phyloP scores from a whole-genome alignment of 2,797 vertebrate species.

The Gymnodraco acuticeps region DNA sequence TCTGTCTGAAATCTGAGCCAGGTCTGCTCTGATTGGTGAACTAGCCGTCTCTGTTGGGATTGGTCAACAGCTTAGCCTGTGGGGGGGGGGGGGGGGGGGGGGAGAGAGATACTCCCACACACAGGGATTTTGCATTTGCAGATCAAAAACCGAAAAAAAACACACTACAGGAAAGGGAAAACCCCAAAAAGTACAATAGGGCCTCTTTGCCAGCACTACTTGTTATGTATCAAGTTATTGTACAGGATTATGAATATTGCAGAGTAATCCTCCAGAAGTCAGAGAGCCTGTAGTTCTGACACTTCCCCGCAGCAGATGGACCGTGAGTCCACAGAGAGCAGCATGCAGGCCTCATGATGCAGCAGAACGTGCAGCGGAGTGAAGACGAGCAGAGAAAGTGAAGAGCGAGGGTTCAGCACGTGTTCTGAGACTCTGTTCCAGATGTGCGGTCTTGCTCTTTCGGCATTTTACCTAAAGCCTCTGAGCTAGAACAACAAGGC shows the following conservation, averaged over 20 bases:
- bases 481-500: conserved; percentile 41
- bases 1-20: too few species aligned
- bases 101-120: too few species aligned
- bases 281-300: conserved; percentile 55
- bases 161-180: too few species aligned
- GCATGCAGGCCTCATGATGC: conserved; percentile 70
- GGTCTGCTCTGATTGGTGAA: too few species aligned
- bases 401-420: conserved; percentile 50
- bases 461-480: conserved; percentile 66
- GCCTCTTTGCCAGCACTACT: background rate
- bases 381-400: background rate
- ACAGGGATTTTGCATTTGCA: too few species aligned
- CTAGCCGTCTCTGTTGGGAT: too few species aligned
- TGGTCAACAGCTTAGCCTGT: too few species aligned
- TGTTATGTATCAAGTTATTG: background rate
- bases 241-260: background rate
- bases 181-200: too few species aligned
- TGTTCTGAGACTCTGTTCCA: conserved; percentile 55
- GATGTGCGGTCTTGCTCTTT: conserved; percentile 67
- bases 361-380: conserved; percentile 70
- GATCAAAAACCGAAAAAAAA: too few species aligned
- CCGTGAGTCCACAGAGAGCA: conserved; percentile 80
- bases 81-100: too few species aligned
- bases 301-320: conserved; percentile 82
- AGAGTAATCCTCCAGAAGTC: conserved; percentile 31